Evolutionary conservation across 1,140 invertebrate genomes (phyloP).

Genomic region (Macrosteles quadrilineatus): DNA sequence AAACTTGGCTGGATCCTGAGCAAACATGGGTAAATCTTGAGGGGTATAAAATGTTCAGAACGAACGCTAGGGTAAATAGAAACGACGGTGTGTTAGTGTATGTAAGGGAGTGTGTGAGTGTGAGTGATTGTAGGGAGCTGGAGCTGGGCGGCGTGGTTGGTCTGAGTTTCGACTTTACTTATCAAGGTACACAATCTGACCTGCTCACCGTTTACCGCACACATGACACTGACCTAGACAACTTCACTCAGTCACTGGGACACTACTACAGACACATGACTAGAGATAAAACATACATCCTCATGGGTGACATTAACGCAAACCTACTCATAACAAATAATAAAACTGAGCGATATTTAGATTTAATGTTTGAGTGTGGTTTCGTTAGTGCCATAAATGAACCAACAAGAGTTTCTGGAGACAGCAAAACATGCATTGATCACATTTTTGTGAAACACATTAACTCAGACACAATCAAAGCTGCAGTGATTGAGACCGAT

Average conservation of each 20-base stretch:
- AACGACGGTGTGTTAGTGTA: too few species aligned
- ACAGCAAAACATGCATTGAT: slow-evolving; percentile 13
- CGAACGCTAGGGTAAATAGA: too few species aligned
- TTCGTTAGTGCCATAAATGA: neutral
- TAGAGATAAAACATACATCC: neutral
- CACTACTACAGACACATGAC: neutral
- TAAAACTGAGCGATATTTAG: slow-evolving; percentile 11
- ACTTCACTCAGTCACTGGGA: neutral
- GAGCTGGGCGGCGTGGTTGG: too few species aligned
- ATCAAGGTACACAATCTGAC: neutral
- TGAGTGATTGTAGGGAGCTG: too few species aligned
- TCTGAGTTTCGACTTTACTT: neutral
- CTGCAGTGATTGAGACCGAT: neutral
- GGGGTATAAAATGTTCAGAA: too few species aligned
- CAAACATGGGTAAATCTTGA: too few species aligned
- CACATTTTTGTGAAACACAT: slow-evolving; percentile 10
- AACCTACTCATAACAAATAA: neutral
- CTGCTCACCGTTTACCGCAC: neutral
- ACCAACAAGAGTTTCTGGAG: neutral
- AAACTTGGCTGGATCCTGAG: too few species aligned
- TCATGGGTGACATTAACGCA: slow-evolving; percentile 14
- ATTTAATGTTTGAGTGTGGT: slow-evolving; percentile 2
- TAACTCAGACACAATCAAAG: neutral
- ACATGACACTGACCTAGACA: neutral
- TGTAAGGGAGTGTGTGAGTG: too few species aligned